These are phyloP conservation scores for Acropternis orthonyx DNA, from an alignment of 2,797 vertebrate genomes.

Conservation along the genomic window DNA sequence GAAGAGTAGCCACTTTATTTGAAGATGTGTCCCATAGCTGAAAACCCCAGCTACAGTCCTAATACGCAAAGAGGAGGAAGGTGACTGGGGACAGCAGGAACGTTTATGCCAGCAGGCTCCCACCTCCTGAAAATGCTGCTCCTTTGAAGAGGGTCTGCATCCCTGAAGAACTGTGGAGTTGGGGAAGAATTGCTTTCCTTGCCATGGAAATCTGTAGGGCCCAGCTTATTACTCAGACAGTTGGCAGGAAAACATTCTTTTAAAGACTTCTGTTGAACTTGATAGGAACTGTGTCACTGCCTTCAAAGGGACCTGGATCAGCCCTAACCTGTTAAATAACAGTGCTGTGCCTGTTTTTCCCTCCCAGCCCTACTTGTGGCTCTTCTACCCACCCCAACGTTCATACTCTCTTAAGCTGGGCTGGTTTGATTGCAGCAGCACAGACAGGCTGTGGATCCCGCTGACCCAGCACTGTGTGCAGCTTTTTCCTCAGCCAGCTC, in stretches of 20 bases:
- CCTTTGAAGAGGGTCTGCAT: background rate
- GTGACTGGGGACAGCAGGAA: background rate
- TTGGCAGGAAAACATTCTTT: background rate
- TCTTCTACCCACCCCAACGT: background rate
- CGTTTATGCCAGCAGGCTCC: background rate
- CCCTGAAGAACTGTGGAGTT: background rate
- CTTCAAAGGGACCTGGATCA: background rate
- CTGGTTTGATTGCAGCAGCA: background rate
- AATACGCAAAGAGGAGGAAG: background rate
- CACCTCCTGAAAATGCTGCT: background rate
- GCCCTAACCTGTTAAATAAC: constrained; percentile 16
- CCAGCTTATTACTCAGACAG: background rate
- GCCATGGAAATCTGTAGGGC: background rate
- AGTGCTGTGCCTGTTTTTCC: background rate
- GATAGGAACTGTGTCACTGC: background rate
- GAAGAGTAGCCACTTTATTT: background rate
- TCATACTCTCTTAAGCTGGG: background rate
- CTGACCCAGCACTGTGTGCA: background rate
- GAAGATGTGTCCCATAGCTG: background rate
- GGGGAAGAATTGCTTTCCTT: background rate
- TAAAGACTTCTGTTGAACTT: background rate
- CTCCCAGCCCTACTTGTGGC: background rate
- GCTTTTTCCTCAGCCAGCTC: constrained; percentile 5
- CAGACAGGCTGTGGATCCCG: background rate
- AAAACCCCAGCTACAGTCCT: background rate